phyloP scores from a whole-genome alignment of 1,140 invertebrate genomes.

The Ladona fulva region DNA sequence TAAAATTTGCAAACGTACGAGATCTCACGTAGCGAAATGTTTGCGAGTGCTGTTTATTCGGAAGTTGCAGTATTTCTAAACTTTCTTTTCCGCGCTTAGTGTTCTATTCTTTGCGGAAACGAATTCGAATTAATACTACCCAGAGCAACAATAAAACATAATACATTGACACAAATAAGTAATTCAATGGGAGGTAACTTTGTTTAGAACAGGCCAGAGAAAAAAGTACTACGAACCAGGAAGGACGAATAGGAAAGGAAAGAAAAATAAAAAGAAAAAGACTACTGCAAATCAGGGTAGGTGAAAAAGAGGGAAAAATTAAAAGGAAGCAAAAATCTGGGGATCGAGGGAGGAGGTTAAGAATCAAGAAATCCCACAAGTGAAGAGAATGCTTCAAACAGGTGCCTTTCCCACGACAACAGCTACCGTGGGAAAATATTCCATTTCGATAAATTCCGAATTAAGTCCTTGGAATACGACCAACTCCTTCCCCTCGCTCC shows the following conservation, averaged over 20 bases:
- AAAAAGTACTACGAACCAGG: constrained; percentile 19
- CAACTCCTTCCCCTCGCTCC: background rate
- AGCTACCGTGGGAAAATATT: constrained; percentile 1
- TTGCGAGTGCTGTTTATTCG: no score
- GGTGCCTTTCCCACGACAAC: background rate
- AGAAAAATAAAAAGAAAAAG: constrained; percentile 18
- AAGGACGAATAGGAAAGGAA: constrained; percentile 20
- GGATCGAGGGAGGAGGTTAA: constrained; percentile 18
- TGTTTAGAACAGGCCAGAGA: constrained; percentile 14
- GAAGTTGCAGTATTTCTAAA: no score
- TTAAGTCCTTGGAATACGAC: background rate
- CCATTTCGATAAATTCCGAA: constrained; percentile 6
- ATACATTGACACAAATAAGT: no score
- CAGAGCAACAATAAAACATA: no score
- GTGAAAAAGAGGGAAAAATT: constrained; percentile 17
- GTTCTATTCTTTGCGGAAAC: no score
- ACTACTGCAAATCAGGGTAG: constrained; percentile 16
- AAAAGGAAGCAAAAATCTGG: constrained; percentile 10
- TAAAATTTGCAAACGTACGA: no score
- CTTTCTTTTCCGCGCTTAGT: no score
- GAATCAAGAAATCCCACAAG: constrained; percentile 12
- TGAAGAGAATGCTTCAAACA: background rate
- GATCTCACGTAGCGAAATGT: no score
- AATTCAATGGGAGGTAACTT: no score
- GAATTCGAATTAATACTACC: no score